phyloP scores from a whole-genome alignment of 2,113 vertebrate species.

The Lepisosteus osseus region DNA sequence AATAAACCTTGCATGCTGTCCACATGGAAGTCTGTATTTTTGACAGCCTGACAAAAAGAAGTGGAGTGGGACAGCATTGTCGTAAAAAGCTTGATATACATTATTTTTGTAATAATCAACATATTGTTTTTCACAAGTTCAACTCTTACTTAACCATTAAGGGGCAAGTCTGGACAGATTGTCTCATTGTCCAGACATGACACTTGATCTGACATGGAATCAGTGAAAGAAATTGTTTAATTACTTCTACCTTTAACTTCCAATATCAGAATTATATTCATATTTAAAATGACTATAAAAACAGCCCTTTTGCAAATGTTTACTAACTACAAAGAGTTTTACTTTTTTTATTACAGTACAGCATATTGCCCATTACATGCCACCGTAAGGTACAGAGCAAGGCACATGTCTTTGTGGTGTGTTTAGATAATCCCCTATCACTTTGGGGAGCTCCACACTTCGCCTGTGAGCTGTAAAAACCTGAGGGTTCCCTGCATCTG shows the following conservation, averaged over 20 bases:
- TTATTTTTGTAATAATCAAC: background rate
- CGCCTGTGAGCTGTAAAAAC: background rate
- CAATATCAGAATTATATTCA: no score
- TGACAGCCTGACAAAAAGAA: constrained; percentile 42
- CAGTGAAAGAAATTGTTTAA: no score
- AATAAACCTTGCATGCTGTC: constrained; percentile 45
- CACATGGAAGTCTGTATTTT: constrained; percentile 38
- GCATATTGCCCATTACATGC: background rate
- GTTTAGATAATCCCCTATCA: background rate
- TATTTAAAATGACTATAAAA: no score
- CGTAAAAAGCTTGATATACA: background rate
- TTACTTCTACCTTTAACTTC: no score
- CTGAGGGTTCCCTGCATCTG: background rate
- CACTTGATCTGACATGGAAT: no score
- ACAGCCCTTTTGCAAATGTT: no score
- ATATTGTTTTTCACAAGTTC: background rate
- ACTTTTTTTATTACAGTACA: no score
- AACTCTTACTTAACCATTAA: no score
- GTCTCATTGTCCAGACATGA: no score
- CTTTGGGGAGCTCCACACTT: background rate
- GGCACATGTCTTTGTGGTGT: background rate
- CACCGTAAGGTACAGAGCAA: background rate
- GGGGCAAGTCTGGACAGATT: no score
- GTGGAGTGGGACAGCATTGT: constrained; percentile 23
- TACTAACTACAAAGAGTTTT: no score